Evolutionary conservation across 2,113 vertebrate genomes (phyloP).

Genomic region (Macroglossus sobrinus): DNA sequence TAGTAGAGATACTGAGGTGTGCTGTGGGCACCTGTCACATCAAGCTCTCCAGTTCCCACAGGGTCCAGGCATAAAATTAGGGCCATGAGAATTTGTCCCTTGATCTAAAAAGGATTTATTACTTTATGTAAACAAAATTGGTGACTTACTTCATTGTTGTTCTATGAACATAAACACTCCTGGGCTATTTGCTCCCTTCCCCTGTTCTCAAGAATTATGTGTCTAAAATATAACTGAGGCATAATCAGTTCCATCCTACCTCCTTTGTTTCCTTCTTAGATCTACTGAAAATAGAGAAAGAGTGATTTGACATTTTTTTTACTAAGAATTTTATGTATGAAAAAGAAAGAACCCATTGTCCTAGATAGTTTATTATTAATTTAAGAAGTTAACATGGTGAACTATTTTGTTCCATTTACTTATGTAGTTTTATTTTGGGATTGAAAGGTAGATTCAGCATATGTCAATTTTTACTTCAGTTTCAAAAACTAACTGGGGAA

Average conservation of each 20-base stretch:
- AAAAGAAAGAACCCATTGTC: not conserved
- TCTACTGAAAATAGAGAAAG: not conserved
- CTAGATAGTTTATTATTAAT: not conserved
- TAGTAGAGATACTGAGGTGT: not conserved
- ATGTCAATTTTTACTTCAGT: not conserved
- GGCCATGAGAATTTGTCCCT: not conserved
- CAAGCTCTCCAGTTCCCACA: not conserved
- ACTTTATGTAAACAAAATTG: not conserved
- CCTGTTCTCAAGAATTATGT: not conserved
- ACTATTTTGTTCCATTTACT: not conserved
- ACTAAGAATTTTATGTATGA: not conserved
- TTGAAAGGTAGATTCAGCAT: not conserved
- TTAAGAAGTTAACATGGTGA: not conserved
- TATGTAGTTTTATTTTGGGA: not conserved
- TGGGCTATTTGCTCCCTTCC: not conserved
- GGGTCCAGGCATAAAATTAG: not conserved
- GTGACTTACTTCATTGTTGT: not conserved
- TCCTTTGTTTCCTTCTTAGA: not conserved
- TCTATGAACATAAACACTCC: not conserved
- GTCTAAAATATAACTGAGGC: not conserved
- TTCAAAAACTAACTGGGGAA: not conserved
- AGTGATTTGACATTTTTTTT: not conserved
- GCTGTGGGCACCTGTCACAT: accelerated
- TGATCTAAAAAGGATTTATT: not conserved
- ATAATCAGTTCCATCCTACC: not conserved